phyloP scores from a whole-genome alignment of 2,888 invertebrate genomes.

The Dryobota labecula region DNA sequence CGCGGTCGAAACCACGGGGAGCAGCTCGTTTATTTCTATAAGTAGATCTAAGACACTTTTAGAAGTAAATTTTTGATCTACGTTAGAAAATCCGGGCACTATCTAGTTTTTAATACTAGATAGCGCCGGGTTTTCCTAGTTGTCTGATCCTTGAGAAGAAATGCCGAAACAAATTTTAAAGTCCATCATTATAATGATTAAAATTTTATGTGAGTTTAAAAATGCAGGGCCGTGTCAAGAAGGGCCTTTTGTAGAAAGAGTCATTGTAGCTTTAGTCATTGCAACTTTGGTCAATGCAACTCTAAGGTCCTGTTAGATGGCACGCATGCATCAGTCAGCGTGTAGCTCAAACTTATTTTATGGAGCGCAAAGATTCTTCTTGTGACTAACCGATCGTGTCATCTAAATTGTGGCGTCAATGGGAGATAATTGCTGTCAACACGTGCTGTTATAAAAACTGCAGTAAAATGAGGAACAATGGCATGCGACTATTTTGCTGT shows the following conservation, averaged over 20 bases:
- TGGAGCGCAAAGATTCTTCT: not conserved
- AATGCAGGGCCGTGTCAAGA: not conserved
- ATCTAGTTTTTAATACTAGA: too few species aligned
- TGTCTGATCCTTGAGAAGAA: not conserved
- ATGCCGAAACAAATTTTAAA: not conserved
- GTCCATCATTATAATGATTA: not conserved
- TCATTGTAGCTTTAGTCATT: not conserved
- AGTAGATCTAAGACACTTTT: too few species aligned
- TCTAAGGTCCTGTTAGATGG: not conserved
- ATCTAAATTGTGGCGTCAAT: not conserved
- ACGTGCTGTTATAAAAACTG: conserved; percentile 5
- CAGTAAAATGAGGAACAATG: conserved; percentile 15
- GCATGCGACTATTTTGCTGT: conserved; percentile 2
- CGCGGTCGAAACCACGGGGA: too few species aligned
- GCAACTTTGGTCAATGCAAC: too few species aligned
- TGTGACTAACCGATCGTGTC: not conserved
- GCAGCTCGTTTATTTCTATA: too few species aligned
- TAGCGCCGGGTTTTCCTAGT: too few species aligned
- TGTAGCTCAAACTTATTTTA: not conserved
- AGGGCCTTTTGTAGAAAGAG: not conserved
- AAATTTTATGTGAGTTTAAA: not conserved
- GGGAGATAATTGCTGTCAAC: not conserved
- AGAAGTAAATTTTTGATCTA: too few species aligned
- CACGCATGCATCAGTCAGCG: not conserved
- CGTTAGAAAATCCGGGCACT: too few species aligned